Base-by-base conservation (phyloP, 2,797 vertebrate species). In the Syngnathus acus region DNA sequence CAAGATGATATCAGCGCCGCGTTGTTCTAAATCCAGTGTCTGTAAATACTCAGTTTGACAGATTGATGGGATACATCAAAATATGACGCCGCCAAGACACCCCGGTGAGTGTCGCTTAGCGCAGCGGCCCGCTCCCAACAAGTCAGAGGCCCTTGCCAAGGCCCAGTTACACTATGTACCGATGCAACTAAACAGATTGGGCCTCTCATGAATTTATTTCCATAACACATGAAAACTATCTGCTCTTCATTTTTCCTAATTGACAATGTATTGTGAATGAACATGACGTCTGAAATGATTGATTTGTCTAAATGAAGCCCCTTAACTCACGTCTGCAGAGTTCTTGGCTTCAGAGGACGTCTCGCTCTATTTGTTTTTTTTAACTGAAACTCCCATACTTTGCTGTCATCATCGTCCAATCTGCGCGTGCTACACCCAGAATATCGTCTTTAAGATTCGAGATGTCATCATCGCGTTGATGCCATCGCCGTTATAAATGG, bases 401-500 rank as follows among this genome's bases (percentile, higher is more conserved):
- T 32, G 62, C 3, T 16, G 9, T 48, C 62, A 48, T 59, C 57
- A 39, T n/a, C 1, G 2, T 17, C 7, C 26, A 16, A 42, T 43
- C n/a, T 43, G 21, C 45, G 8, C 11, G 21, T 1, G 60, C 60
- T 45, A 62, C 26, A 62, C 58, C 65, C 59, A 73, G 42, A 65
- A 71, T 71, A 80, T 68, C 74, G 77, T 78, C 72, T 78, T 84
- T 76, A 84, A 55, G 65, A 81, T 84, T 79, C 78, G 43, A 72
- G 68, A 73, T 68, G 71, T 78, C 79, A 73, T 82, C 78, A 65
- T 76, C 65, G 66, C 69, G 78, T 72, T 77, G 73, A 78, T 61
- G 68, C 67, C 67, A 38, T 72, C 16, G 43, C 57, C 51, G 80
- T 77, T 89, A 89, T 85, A 85, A 86, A 88, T 83, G 86, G 82